These are phyloP conservation scores for Uria lomvia DNA, from an alignment of 2,113 vertebrate genomes.

Conservation along the genomic window DNA sequence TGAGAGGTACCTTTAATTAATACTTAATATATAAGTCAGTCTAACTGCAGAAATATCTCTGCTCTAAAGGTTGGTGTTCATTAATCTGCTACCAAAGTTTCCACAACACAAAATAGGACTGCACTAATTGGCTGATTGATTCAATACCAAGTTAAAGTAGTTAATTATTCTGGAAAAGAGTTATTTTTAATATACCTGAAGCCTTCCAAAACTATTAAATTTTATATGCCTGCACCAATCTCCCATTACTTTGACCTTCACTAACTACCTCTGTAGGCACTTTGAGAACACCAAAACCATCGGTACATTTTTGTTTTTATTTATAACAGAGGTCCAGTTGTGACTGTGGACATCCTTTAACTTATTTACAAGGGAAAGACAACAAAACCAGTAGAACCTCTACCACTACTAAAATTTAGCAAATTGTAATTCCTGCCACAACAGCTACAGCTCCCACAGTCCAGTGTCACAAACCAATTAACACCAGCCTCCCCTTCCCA, in stretches of 20 bases:
- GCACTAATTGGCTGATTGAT: neutral
- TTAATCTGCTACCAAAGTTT: neutral
- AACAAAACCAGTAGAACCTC: neutral
- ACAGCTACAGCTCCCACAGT: neutral
- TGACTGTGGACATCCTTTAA: neutral
- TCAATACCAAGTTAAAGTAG: constrained; percentile 15
- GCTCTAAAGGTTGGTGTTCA: neutral
- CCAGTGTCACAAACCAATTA: neutral
- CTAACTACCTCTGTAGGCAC: neutral
- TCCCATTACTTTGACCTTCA: constrained; percentile 4
- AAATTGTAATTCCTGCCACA: neutral
- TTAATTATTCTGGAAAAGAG: constrained; percentile 32
- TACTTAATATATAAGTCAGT: neutral
- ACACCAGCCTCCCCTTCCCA: neutral
- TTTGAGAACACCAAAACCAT: neutral
- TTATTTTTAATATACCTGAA: constrained; percentile 28
- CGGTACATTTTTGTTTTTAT: neutral
- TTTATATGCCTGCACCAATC: constrained; percentile 12
- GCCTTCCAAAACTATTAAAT: constrained; percentile 30
- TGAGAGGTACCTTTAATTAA: neutral
- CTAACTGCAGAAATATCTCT: neutral
- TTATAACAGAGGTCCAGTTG: neutral
- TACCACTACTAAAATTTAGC: neutral
- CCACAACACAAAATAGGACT: neutral
- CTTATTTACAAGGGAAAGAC: neutral